A percentile compares a stretch with the other conserved stretches of the same genome.
These are phyloP conservation scores for Nebria salina DNA, from an alignment of 2,888 invertebrate genomes.

Conservation along the genomic window DNA sequence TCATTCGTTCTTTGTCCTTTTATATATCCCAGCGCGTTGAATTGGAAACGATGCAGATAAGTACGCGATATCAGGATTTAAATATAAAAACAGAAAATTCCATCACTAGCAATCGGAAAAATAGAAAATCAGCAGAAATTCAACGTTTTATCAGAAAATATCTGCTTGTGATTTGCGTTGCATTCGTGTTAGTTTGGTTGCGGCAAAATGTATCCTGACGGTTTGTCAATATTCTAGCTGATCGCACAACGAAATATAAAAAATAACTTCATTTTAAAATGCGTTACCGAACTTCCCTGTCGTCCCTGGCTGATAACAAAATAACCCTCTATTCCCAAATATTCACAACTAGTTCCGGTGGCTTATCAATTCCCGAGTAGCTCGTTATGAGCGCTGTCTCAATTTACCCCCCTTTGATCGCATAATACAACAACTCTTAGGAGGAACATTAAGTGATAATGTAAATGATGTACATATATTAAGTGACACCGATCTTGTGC, in stretches of 20 bases:
- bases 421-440: not conserved
- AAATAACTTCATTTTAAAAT: too few species aligned
- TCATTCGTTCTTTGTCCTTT: not conserved
- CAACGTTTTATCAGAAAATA: too few species aligned
- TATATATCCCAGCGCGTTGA: not conserved
- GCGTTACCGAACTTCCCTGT: too few species aligned
- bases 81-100: not conserved
- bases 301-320: too few species aligned
- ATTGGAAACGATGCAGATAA: conserved; percentile 1
- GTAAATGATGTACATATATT: not conserved
- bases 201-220: too few species aligned
- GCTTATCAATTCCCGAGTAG: too few species aligned
- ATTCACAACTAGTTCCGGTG: too few species aligned
- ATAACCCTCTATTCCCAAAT: too few species aligned
- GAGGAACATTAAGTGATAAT: not conserved
- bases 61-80: not conserved
- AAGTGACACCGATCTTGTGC: not conserved
- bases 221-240: too few species aligned
- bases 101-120: not conserved
- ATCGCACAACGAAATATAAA: too few species aligned
- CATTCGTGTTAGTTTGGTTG: too few species aligned
- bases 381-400: not conserved
- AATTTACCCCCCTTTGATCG: not conserved
- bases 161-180: too few species aligned
- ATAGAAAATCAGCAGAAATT: not conserved